Percentiles rank a stretch among this genome's conserved stretches.
Conservation (phyloP, 2,113 vertebrate genomes). For the Protobothrops flavoviridis region DNA sequence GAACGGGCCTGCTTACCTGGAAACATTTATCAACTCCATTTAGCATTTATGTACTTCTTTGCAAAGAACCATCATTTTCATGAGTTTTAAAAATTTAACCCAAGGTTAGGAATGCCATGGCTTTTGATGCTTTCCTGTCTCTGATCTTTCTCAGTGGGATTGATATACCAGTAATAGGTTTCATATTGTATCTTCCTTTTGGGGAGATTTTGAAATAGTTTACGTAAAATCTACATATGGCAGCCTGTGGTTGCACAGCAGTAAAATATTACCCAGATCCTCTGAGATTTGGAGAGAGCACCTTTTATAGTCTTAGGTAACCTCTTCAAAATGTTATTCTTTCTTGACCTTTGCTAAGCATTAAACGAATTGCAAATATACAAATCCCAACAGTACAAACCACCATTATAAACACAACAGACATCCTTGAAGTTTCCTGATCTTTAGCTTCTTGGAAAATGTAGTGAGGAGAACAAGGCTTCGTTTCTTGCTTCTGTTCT, state of each 20-base stretch:
- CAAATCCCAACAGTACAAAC: slow-evolving; percentile 23
- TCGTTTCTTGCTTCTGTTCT: not conserved
- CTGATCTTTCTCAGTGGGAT: slow-evolving; percentile 6
- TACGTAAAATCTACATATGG: slow-evolving; percentile 38
- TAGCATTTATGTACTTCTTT: not conserved
- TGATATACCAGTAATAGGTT: slow-evolving; percentile 11
- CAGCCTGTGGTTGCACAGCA: slow-evolving; percentile 41
- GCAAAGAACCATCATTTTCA: slow-evolving; percentile 24
- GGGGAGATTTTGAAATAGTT: slow-evolving; percentile 34
- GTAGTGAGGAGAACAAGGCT: not conserved
- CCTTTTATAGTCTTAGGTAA: slow-evolving; percentile 60
- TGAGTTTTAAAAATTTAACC: not conserved
- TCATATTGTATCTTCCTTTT: slow-evolving; percentile 18
- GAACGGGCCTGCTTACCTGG: not conserved
- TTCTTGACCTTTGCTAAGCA: slow-evolving; percentile 20
- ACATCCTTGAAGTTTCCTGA: slow-evolving; percentile 15
- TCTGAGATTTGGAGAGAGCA: slow-evolving; percentile 47
- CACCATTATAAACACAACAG: slow-evolving; percentile 52
- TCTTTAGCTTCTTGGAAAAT: slow-evolving; percentile 4
- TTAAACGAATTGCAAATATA: slow-evolving; percentile 41
- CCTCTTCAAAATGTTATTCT: slow-evolving; percentile 56
- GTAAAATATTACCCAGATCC: slow-evolving; percentile 55
- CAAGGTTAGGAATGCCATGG: slow-evolving; percentile 31
- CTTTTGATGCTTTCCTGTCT: slow-evolving; percentile 7
- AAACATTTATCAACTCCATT: slow-evolving; percentile 11